phyloP scores from a whole-genome alignment of 2,113 vertebrate genomes.

The Phylloscopus trochilus region DNA sequence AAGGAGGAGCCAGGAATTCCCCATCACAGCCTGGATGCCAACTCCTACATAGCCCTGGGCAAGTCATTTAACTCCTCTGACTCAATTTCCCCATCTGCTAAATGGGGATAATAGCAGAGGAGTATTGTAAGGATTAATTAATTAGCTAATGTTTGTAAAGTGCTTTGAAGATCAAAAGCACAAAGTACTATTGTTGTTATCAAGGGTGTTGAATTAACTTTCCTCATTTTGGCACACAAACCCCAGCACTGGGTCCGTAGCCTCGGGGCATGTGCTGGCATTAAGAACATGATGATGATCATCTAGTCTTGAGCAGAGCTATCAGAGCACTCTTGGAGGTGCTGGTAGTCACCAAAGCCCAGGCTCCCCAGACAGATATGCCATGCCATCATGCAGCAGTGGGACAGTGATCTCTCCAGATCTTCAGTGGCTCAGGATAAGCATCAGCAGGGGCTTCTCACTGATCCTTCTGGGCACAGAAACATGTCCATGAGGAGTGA shows the following conservation, averaged over 20 bases:
- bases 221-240: constrained; percentile 55
- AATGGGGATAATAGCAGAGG: constrained; percentile 25
- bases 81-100: constrained; percentile 47
- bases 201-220: constrained; percentile 58
- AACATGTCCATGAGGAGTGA: background rate
- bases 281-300: background rate
- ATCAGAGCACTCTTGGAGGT: background rate
- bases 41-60: background rate
- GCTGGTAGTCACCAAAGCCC: background rate
- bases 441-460: background rate
- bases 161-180: constrained; percentile 53
- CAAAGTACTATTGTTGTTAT: constrained; percentile 52
- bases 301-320: background rate
- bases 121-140: constrained; percentile 55
- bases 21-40: constrained; percentile 37
- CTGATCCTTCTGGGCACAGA: background rate
- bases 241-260: constrained; percentile 17
- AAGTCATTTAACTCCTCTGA: constrained; percentile 31
- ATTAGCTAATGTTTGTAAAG: constrained; percentile 39
- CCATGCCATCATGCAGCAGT: background rate
- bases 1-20: constrained; percentile 53
- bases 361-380: background rate
- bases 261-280: constrained; percentile 17
- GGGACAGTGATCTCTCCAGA: background rate
- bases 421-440: background rate